Percentiles rank a stretch among this genome's conserved stretches.
phyloP scores from a whole-genome alignment of 2,888 invertebrate species.

The Drosophila neoperkinsi region DNA sequence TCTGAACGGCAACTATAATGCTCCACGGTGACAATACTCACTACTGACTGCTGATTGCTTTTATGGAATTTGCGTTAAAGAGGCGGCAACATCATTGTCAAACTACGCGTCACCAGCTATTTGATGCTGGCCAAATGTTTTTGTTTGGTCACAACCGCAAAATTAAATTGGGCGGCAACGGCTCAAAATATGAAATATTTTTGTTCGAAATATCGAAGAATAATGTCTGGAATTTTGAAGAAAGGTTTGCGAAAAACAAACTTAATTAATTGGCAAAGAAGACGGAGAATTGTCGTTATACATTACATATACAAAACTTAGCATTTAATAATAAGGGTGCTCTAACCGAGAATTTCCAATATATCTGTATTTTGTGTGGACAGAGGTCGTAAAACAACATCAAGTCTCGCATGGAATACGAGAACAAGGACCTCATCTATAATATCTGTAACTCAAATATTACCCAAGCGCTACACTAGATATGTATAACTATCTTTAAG shows the following conservation, averaged over 20 bases:
- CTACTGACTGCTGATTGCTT: constrained; percentile 57
- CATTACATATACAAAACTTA: neutral
- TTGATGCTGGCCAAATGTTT: constrained; percentile 29
- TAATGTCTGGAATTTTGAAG: neutral
- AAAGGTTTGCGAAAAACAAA: neutral
- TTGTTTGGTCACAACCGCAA: constrained; percentile 47
- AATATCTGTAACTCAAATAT: neutral
- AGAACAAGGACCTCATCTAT: neutral
- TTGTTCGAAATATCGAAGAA: constrained; percentile 27
- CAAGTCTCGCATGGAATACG: neutral
- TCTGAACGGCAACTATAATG: constrained; percentile 22
- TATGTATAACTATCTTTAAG: neutral
- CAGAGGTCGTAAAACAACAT: neutral
- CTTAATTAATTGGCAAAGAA: neutral
- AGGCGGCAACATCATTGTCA: constrained; percentile 52
- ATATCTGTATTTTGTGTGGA: too few species aligned
- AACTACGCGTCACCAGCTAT: constrained; percentile 9
- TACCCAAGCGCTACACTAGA: neutral
- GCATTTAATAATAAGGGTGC: neutral
- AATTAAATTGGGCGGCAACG: constrained; percentile 67
- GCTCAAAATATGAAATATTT: constrained; percentile 67
- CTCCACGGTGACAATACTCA: constrained; percentile 46
- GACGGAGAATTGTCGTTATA: neutral
- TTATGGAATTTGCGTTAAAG: constrained; percentile 69
- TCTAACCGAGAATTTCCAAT: neutral